Evolutionary conservation across 2,888 invertebrate species (phyloP), one percentile per base, ranked within the genome.

Genomic region (Pammene fasciana): DNA sequence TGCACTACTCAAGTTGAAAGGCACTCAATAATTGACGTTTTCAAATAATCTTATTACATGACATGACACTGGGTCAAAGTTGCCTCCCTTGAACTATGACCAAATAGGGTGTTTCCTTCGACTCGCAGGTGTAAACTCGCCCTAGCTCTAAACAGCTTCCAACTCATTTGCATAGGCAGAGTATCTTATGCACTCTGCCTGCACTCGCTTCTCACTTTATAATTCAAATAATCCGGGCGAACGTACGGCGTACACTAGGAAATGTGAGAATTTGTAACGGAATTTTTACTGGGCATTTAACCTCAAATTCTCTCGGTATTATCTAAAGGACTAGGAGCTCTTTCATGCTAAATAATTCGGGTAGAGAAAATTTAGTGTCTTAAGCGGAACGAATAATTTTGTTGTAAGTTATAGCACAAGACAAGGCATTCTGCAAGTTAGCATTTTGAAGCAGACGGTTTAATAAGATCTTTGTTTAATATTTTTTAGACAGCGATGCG

Each of bases 181-280:
- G 83, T 87, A 84, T 90, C 86, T 88, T 86, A 86, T 90, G 89
- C 89, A 86, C 85, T 86, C 83, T 80, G 84, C 82, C 84, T 89
- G 91, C 92, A 89, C 86, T 89, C 88, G 79, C 82, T 84, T 85
- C 83, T 84, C 86, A 87, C 90, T 91, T 90, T 90, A 90, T 90
- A 90, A 92, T 92, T 92, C 87, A 92, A 90, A 92, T 91, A 84
- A 87, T 86, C 82, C 85, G 78, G 82, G 79, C 80, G 80, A 83
- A 82, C 78, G 79, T 82, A 78, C 78, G 80, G 80, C 82, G 82
- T 81, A 84, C 85, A 84, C 79, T 79, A 82, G 86, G 84, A 87
- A 89, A 89, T 90, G 92, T 92, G 91, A 87, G 91, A 92, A 90
- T 84, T 86, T 86, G 82, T 90, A 91, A 92, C 91, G 91, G 89